Base-by-base conservation (phyloP, 1,140 invertebrate genomes). In the Coenobita brevimanus region DNA sequence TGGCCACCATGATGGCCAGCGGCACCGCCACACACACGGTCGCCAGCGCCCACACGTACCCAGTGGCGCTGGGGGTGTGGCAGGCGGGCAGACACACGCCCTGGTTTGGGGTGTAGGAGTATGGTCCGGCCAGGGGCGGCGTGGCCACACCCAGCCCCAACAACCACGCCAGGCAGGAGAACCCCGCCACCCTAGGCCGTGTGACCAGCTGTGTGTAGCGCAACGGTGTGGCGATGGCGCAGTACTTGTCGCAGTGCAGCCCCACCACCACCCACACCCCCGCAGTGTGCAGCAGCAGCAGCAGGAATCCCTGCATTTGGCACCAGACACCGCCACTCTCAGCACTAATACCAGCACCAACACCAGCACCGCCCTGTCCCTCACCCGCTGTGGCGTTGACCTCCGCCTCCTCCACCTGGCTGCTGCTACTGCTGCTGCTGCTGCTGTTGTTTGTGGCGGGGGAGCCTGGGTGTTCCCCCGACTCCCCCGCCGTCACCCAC, bases 211-310 rank as follows among this genome's bases (percentile, higher is more conserved):
- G 94, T 64, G 87, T 90, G 82, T 90, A 97, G 92, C 96, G 96
- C 57, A 97, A 91, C 1, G 96, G 96, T 1, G 95, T 94, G 1
- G 95, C 94, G 64, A 97, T 96, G 30, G 96, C 96, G 89, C 95
- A 96, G 90, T 96, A 96, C 88, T 96, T 94, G 92, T 96, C 96
- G 89, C 95, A 96, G 91, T 96, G 96, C 57, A 97, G 92, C 33
- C 96, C 96, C 82, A 96, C 96, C 2, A 97, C 94, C 0, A 96
- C 96, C 96, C 96, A 97, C 43, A 96, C 93, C 21, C 95, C 94
- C 41, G 96, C 93, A 0, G 96, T 95, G 90, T 96, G 96, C 17
- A 97, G 92, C 0, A 96, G 93, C 6, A 93, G 93, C 0, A 94
- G 93, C 82, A 94, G 94, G 30, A 93, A 92, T 38, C 79, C 82